phyloP scores from a whole-genome alignment of 2,797 vertebrate species.

The Enteromius treurensis region DNA sequence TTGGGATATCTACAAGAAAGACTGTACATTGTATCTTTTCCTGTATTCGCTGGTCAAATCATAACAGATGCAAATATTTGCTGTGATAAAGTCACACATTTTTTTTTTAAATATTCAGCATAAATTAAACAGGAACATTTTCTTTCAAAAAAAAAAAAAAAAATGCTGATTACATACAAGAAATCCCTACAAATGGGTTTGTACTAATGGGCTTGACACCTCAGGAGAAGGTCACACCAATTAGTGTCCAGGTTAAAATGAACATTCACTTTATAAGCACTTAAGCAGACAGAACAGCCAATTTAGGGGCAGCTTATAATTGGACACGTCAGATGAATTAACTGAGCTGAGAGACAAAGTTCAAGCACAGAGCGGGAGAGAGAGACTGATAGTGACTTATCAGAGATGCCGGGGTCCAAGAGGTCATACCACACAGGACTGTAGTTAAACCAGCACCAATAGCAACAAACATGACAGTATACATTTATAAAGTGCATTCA shows the following conservation, averaged over 20 bases:
- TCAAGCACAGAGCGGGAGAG: conserved; percentile 1
- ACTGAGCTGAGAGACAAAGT: conserved; percentile 22
- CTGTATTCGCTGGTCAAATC: neutral
- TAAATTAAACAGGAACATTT: neutral
- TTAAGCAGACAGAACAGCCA: conserved; percentile 19
- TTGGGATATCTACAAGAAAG: neutral
- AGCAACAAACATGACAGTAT: conserved; percentile 2
- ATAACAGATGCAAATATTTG: neutral
- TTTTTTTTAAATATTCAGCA: conserved; percentile 4
- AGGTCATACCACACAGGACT: conserved; percentile 16
- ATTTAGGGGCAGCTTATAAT: conserved; percentile 27
- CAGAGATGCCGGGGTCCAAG: neutral
- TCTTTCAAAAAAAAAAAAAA: neutral
- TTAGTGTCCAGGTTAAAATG: conserved; percentile 47
- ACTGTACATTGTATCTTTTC: neutral
- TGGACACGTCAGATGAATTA: conserved; percentile 27
- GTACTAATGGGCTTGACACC: conserved; percentile 35
- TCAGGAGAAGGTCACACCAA: conserved; percentile 33
- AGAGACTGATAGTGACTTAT: conserved; percentile 2
- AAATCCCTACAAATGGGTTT: conserved; percentile 5
- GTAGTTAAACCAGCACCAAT: conserved; percentile 17
- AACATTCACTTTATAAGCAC: conserved; percentile 24
- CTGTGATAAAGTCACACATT: neutral
- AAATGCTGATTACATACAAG: conserved; percentile 3
- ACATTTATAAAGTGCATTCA: conserved; percentile 13